phyloP scores from a whole-genome alignment of 2,797 vertebrate species.

The Centropyge bicolor region DNA sequence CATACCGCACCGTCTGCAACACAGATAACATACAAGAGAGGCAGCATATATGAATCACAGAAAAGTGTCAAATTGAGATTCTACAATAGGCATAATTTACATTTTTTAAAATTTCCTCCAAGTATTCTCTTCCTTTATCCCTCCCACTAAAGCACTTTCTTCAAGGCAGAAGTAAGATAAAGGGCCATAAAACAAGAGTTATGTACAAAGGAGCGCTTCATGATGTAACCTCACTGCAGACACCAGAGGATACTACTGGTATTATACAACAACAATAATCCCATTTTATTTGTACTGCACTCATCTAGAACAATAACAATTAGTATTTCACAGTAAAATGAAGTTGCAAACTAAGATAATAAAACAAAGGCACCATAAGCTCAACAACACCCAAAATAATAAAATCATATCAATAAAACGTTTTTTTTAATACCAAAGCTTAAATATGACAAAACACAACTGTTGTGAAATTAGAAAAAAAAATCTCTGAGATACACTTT shows the following conservation, averaged over 20 bases:
- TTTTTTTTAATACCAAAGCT: neutral
- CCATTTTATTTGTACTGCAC: neutral
- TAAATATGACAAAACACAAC: neutral
- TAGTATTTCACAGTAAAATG: neutral
- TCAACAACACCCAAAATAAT: neutral
- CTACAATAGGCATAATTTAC: neutral
- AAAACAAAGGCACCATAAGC: neutral
- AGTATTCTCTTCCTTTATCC: neutral
- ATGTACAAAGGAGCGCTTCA: neutral
- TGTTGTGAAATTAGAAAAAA: neutral
- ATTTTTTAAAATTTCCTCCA: neutral
- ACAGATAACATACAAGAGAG: constrained; percentile 10
- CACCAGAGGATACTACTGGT: neutral
- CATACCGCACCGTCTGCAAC: constrained; percentile 74
- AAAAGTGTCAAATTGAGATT: neutral
- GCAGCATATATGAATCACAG: neutral
- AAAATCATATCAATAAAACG: neutral
- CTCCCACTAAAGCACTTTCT: neutral
- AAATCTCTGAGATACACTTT: neutral
- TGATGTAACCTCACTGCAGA: constrained; percentile 3
- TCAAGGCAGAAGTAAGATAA: neutral
- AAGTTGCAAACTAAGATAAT: neutral
- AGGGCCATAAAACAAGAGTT: neutral
- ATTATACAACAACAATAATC: neutral
- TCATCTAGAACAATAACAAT: neutral